Base-by-base conservation (phyloP, 2,888 invertebrate genomes). In the Drosophila atroscutellata region DNA sequence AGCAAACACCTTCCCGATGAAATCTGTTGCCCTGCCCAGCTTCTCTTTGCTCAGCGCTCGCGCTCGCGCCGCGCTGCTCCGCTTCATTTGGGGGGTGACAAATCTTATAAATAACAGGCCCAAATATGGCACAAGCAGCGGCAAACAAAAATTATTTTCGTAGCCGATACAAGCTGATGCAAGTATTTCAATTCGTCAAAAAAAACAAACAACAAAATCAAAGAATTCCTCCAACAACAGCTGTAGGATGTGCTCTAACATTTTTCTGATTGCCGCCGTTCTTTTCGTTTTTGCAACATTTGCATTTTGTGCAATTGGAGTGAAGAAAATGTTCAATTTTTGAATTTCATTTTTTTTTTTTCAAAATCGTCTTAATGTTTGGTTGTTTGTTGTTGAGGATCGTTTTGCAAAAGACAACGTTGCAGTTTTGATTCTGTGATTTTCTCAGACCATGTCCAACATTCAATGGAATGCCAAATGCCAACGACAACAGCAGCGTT, bases 41-140 rank as follows among this genome's bases (percentile, higher is more conserved):
- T 39, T 15, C 11, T 28, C 56, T 18, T 54, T 45, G 13, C 37
- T 28, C 11, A 24, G 24, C 20, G 20, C 20, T 45, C 45, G 39
- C n/a, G 39, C 9, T n/a, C 24, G 24, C 24, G 24, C 24, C n/a
- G 15, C 24, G 4, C n/a, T 28, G 15, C 36, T 59, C 50, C 24
- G 66, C 66, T 30, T 49, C 11, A n/a, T 37, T 57, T 75, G 60
- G 76, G 62, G 75, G 77, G 56, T 49, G 65, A 76, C 65, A 55
- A 47, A 59, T 62, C 65, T 62, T 75, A 75, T 75, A 76, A 76
- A 76, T 76, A 76, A 76, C 76, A 72, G 50, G 50, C n/a, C 77
- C 77, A 57, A 67, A 77, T 74, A 74, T 61, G 79, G 67, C 55
- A 26, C n/a, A n/a, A n/a, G 54, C 59, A 47, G 34, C 20, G 34